Evolutionary conservation across 2,113 vertebrate species (phyloP), one percentile per base, ranked within the genome.

Genomic region (Hymenochirus boettgeri): DNA sequence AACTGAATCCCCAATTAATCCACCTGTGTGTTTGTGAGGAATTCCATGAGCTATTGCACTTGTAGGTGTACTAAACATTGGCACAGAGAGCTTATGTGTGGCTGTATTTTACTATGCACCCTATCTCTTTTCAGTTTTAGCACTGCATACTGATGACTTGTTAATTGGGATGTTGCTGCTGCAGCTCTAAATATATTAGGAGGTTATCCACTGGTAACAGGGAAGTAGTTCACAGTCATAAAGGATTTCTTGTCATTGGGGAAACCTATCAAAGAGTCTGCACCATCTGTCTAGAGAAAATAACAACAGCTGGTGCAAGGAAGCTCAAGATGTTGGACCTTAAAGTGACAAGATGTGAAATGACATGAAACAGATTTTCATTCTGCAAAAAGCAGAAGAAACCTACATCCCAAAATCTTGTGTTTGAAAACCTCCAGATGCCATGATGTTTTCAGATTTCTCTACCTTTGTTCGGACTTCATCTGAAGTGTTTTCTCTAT

Each of bases 361-460:
- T 93, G 95, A 95, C 94, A 95, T 90, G 85, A 91, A 96, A 89
- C 93, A 95, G 91, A 91, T 96, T 94, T 87, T 89, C 84, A 79
- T 84, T 81, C 80, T 85, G 82, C 82, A 79, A 82, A 85, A 79
- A 82, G 86, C 85, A 82, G 84, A 83, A 76, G 84, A 85, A 85
- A 80, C 72, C 74, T 84, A 84, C 86, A 85, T 83, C 79, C 83
- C 63, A 62, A 79, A 78, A 75, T 89, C 82, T 84, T 77, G 75
- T 86, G 90, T 90, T 85, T 91, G 80, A 76, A 85, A 86, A 83
- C 80, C 87, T 90, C 91, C 94, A 95, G 93, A 91, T 96, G 93
- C 90, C 85, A 78, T 71, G 76, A 82, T 83, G 74, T 72, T 74
- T 85, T 87, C 79, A 73, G 78, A 86, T 89, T 84, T 86, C 80